Conservation (phyloP, 2,113 vertebrate species). For the Thamnophis sirtalis region DNA sequence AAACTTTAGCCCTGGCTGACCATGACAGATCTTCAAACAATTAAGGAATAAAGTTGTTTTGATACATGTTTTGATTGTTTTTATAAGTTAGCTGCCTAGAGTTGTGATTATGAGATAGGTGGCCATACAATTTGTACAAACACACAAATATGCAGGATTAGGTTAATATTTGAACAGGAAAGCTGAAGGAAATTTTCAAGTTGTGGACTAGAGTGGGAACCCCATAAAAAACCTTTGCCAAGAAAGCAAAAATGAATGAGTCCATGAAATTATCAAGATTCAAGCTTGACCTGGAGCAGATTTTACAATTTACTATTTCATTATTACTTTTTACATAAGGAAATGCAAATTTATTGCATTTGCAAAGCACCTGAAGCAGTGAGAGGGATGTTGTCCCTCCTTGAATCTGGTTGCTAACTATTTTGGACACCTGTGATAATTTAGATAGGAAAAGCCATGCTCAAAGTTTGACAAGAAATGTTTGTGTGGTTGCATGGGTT, state of each 20-base stretch:
- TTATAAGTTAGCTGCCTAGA: background rate
- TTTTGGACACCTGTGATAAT: background rate
- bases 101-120: background rate
- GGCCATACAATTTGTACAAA: background rate
- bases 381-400: background rate
- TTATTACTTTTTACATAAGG: background rate
- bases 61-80: background rate
- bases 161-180: background rate
- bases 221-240: background rate
- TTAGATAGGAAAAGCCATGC: background rate
- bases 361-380: background rate
- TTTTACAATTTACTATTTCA: background rate
- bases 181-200: background rate
- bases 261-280: background rate
- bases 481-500: slow-evolving; percentile 8
- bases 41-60: background rate
- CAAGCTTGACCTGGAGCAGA: background rate
- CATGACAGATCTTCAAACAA: background rate
- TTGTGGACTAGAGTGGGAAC: background rate
- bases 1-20: background rate
- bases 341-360: background rate
- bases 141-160: background rate
- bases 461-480: background rate
- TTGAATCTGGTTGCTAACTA: background rate
- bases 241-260: background rate